Evolutionary conservation across 2,888 invertebrate genomes (phyloP), one percentile per base, ranked within the genome.

Genomic region (Aspidiotus destructor): DNA sequence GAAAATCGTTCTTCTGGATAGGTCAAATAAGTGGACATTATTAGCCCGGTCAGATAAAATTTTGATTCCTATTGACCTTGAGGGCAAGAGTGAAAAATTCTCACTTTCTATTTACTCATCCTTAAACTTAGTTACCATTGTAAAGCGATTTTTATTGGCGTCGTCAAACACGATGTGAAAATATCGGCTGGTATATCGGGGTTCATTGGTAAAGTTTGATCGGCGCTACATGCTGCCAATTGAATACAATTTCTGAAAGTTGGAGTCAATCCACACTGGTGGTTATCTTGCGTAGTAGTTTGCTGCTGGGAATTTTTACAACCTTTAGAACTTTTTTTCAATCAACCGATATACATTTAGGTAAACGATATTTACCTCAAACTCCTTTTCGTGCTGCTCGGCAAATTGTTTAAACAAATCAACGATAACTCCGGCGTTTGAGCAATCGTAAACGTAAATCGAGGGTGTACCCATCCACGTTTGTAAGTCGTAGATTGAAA

Each of bases 401-500:
- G 94, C 94, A 80, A 93, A 95, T 73, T 86, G 85, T 75, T 87
- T 86, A 79, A 92, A 93, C 70, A 88, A 87, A 73, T 96, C 92
- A 60, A 99, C 86, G 74, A 99, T 94, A 74, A 94, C 89, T 70
- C 97, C 99, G 13, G 99, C 98, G 81, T 94, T 96, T 69, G 96
- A 95, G 80, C 98, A 99, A 79, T 99, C 99, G 79, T 96, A 99
- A 28, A 99, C 97, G 80, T 97, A 99, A 72, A 99, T 95, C 64
- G 97, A 97, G 0, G 99, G 99, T 69, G 93, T 89, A 68, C 96
- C 96, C 96, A 99, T 96, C 99, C 99, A 99, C 60, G 89, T 88
- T 82, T 99, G 98, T 70, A 99, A 83, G 81, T 99, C 99, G 79
- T 94, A 98, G 73, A 99, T 88, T 68, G 97, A 98, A 75, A 99